Conservation (phyloP, 2,113 vertebrate species). For the Neopipo cinnamomea region DNA sequence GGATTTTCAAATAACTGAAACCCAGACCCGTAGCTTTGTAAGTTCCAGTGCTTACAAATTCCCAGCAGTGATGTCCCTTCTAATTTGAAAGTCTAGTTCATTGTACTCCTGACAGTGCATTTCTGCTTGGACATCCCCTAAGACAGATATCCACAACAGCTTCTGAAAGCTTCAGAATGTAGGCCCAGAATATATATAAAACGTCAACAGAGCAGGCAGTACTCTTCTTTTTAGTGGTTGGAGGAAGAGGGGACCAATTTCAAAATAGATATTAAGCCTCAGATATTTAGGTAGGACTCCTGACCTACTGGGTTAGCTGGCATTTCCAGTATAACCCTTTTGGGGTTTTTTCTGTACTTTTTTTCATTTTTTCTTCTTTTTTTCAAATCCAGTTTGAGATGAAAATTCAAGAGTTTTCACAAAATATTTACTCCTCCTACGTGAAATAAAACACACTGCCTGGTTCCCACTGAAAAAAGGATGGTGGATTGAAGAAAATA, state of each 20-base stretch:
- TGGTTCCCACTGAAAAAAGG: not conserved
- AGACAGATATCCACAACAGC: not conserved
- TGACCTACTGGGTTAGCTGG: not conserved
- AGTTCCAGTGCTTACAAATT: not conserved
- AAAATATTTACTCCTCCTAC: not conserved
- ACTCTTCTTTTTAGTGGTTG: not conserved
- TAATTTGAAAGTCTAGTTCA: not conserved
- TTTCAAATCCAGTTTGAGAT: not conserved
- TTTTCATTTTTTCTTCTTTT: not conserved
- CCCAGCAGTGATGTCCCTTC: not conserved
- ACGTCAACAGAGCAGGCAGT: not conserved
- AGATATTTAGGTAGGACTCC: not conserved
- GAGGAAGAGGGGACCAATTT: not conserved
- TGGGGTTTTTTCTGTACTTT: accelerated
- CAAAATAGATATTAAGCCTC: not conserved
- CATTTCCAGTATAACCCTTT: not conserved
- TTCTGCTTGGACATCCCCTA: not conserved
- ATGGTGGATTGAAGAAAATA: not conserved
- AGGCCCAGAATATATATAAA: not conserved
- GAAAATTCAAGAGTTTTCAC: not conserved
- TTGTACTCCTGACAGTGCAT: not conserved
- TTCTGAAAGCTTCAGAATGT: not conserved
- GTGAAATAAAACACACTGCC: not conserved
- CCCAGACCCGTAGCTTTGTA: not conserved
- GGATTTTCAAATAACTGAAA: not conserved